phyloP scores from a whole-genome alignment of 2,797 vertebrate genomes.

The Sardinella longiceps region DNA sequence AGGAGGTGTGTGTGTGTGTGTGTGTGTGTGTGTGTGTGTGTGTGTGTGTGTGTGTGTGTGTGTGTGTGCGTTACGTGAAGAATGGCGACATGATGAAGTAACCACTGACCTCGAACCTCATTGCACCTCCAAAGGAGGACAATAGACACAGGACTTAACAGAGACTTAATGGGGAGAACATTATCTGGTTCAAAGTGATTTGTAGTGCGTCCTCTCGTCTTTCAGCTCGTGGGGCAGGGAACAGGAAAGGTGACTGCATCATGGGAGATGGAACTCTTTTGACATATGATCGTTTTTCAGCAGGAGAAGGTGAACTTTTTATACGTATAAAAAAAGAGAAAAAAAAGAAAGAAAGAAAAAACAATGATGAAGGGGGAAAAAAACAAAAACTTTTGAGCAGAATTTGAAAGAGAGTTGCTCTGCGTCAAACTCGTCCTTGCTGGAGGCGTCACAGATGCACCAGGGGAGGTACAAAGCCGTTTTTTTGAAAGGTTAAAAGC shows the following conservation, averaged over 20 bases:
- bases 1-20: neutral
- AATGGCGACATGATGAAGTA: slow-evolving; percentile 9
- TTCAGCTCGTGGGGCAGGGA: neutral
- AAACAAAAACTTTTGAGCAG: neutral
- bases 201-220: neutral
- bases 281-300: neutral
- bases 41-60: neutral
- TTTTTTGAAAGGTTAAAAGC: slow-evolving; percentile 42
- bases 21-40: neutral
- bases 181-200: slow-evolving; percentile 25
- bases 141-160: slow-evolving; percentile 11
- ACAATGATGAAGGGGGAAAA: neutral
- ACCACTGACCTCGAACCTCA: slow-evolving; percentile 1
- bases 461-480: slow-evolving; percentile 10
- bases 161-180: slow-evolving; percentile 23
- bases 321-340: neutral
- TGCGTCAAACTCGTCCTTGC: slow-evolving; percentile 21
- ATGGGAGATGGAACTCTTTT: slow-evolving; percentile 12
- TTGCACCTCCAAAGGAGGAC: slow-evolving; percentile 26
- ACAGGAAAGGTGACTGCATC: neutral
- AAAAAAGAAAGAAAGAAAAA: no score
- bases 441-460: neutral
- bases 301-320: slow-evolving; percentile 21
- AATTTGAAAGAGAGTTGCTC: slow-evolving; percentile 11
- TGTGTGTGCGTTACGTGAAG: neutral